Conservation (phyloP, 1,140 invertebrate genomes). For the Drosophila rhopaloa region DNA sequence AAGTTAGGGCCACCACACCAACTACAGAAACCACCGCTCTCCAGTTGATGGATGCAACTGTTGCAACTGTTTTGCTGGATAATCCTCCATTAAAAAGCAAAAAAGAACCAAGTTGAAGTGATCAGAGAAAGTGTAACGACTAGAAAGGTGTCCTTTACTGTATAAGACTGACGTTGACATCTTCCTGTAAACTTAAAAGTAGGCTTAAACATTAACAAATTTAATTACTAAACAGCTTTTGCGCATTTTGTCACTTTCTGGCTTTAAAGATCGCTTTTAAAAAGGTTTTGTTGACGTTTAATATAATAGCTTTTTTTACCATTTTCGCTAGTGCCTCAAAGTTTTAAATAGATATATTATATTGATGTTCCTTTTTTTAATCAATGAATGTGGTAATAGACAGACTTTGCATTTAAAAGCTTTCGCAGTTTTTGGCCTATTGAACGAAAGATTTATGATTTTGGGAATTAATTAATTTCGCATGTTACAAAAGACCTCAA, state of each 20-base stretch:
- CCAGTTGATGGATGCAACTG: conserved; percentile 77
- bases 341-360: neutral
- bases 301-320: too few species aligned
- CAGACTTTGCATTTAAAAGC: neutral
- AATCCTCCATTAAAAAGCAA: conserved; percentile 72
- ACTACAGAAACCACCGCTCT: conserved; percentile 27
- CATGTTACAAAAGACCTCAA: conserved; percentile 3
- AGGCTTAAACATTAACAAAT: too few species aligned
- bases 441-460: neutral
- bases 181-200: neutral
- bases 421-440: neutral
- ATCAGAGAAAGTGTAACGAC: conserved; percentile 1
- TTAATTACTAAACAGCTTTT: too few species aligned
- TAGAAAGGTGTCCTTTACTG: neutral
- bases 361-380: neutral
- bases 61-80: conserved; percentile 61
- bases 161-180: neutral
- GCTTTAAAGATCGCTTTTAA: too few species aligned
- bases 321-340: too few species aligned
- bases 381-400: neutral
- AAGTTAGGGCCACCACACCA: conserved; percentile 56
- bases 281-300: too few species aligned
- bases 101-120: conserved; percentile 15
- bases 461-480: neutral
- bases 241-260: too few species aligned